phyloP scores from a whole-genome alignment of 2,113 vertebrate genomes.

The Psilopogon haemacephalus region DNA sequence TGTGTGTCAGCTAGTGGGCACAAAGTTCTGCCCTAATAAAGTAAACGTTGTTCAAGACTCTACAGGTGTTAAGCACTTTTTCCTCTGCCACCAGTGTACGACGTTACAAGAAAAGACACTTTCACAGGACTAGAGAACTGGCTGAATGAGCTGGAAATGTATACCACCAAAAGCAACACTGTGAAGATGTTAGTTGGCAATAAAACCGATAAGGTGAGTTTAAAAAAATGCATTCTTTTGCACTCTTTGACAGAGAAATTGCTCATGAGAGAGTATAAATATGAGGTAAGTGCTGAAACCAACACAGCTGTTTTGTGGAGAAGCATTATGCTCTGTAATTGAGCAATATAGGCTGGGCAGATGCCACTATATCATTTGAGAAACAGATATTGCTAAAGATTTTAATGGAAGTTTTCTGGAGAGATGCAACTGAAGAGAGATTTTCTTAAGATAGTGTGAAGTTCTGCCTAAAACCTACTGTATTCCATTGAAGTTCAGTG shows the following conservation, averaged over 20 bases:
- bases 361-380: not conserved
- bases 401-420: not conserved
- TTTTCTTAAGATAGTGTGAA: not conserved
- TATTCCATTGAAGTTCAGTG: too few relatives aligned
- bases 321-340: not conserved
- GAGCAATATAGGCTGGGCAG: not conserved
- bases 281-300: not conserved
- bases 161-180: not conserved
- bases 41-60: not conserved
- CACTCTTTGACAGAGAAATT: not conserved
- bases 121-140: conserved; percentile 47
- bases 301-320: not conserved
- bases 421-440: not conserved
- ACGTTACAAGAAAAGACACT: conserved; percentile 66
- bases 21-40: not conserved
- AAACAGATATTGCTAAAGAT: not conserved
- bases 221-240: not conserved
- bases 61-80: not conserved
- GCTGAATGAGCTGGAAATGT: conserved; percentile 50
- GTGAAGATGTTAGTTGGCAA: conserved; percentile 73
- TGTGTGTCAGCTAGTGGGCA: not conserved
- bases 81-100: conserved; percentile 60
- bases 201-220: conserved; percentile 63
- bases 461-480: not conserved
- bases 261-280: not conserved